These are phyloP conservation scores for Latrodectus elegans DNA, from an alignment of 2,888 invertebrate species.

Conservation along the genomic window DNA sequence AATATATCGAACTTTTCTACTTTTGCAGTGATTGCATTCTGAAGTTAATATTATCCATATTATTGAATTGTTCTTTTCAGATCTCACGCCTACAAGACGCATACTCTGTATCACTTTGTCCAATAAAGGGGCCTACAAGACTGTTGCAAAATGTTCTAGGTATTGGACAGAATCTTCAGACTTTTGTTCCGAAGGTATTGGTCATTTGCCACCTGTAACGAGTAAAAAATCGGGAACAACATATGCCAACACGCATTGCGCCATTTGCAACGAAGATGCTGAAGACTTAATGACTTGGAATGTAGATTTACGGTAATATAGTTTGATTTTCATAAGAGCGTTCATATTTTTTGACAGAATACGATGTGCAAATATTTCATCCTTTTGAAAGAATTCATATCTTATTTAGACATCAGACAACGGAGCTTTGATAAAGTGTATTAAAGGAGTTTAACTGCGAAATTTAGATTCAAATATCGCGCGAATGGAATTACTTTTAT, in stretches of 20 bases:
- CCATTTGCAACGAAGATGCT: slow-evolving; percentile 33
- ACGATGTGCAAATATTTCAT: too few relatives aligned
- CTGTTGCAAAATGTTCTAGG: slow-evolving; percentile 14
- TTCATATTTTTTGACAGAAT: too few relatives aligned
- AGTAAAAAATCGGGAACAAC: slow-evolving; percentile 33
- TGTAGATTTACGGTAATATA: slow-evolving; percentile 27
- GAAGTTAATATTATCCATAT: background rate
- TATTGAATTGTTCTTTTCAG: background rate
- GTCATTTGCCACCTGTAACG: slow-evolving; percentile 39
- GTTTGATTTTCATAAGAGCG: background rate
- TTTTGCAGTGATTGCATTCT: background rate
- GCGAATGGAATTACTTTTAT: too few relatives aligned
- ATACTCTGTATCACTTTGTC: slow-evolving; percentile 28
- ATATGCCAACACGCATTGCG: slow-evolving; percentile 40
- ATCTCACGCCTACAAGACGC: background rate
- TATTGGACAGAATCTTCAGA: background rate
- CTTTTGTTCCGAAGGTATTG: slow-evolving; percentile 23
- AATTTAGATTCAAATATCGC: too few relatives aligned
- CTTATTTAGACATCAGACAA: too few relatives aligned
- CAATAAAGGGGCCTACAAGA: background rate
- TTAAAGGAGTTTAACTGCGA: too few relatives aligned
- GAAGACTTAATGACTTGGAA: slow-evolving; percentile 17
- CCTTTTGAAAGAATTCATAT: too few relatives aligned
- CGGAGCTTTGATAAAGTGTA: too few relatives aligned
- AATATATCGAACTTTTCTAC: background rate